A percentile compares a stretch with the other conserved stretches of the same genome.
Evolutionary conservation across 2,888 invertebrate species (phyloP).

Genomic region (Drosophila maculinotata): DNA sequence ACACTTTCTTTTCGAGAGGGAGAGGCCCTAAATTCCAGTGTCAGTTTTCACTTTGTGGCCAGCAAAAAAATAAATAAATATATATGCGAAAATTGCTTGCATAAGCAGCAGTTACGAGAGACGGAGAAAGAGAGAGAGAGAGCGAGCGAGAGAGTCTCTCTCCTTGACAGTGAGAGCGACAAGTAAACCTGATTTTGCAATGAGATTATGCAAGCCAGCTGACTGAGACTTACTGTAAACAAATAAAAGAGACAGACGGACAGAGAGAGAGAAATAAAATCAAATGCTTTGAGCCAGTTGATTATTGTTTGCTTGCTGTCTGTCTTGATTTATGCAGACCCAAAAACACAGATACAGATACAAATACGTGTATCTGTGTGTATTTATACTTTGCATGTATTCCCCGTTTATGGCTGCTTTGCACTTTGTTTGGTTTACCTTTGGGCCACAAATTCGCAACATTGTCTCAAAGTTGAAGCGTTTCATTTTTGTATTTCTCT

Average conservation of each 20-base stretch:
- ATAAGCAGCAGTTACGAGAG: slow-evolving; percentile 46
- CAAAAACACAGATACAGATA: slow-evolving; percentile 20
- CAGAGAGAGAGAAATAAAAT: slow-evolving; percentile 34
- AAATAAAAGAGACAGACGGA: slow-evolving; percentile 8
- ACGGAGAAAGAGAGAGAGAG: slow-evolving; percentile 7
- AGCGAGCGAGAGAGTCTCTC: slow-evolving; percentile 12
- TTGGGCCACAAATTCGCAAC: slow-evolving; percentile 63
- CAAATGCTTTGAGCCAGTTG: slow-evolving; percentile 57
- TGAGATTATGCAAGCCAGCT: slow-evolving; percentile 67
- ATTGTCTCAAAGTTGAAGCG: slow-evolving; percentile 45
- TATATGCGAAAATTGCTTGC: slow-evolving; percentile 67
- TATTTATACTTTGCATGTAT: slow-evolving; percentile 15
- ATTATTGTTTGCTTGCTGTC: slow-evolving; percentile 37
- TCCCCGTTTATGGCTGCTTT: slow-evolving; percentile 26
- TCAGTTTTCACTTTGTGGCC: slow-evolving; percentile 54
- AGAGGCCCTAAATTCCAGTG: slow-evolving; percentile 48
- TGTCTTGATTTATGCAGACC: slow-evolving; percentile 51
- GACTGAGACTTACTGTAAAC: slow-evolving; percentile 36
- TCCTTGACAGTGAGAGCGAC: slow-evolving; percentile 29
- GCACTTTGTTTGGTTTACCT: slow-evolving; percentile 38
- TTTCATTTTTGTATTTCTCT: slow-evolving; percentile 32
- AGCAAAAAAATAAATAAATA: slow-evolving; percentile 8
- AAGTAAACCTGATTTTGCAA: slow-evolving; percentile 62
- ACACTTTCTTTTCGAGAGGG: slow-evolving; percentile 30
- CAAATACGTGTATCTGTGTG: neutral